Percentiles rank a stretch among this genome's conserved stretches.
Conservation (phyloP, 2,888 invertebrate species). For the Dermolepida albohirtum region DNA sequence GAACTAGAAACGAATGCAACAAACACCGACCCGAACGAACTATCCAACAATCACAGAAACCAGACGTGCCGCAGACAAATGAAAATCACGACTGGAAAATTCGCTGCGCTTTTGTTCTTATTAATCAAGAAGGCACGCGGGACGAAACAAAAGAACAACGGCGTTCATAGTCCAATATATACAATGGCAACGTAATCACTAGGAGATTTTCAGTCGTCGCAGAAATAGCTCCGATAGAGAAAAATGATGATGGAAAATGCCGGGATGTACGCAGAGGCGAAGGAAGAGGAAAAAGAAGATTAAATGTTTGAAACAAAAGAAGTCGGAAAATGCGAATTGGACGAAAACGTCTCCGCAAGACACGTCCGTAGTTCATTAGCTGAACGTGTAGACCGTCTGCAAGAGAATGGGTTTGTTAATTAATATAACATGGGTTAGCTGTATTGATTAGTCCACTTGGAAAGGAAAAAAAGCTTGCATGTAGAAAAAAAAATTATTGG, state of each 20-base stretch:
- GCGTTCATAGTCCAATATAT: constrained; percentile 13
- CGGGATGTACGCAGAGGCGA: neutral
- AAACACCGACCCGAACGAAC: constrained; percentile 31
- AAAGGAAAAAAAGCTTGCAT: neutral
- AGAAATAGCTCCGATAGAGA: constrained; percentile 4
- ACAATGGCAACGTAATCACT: constrained; percentile 20
- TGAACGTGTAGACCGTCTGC: constrained; percentile 5
- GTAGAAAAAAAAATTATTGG: neutral
- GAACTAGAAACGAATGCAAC: too few relatives aligned
- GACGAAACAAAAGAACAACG: constrained; percentile 44
- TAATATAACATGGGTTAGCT: constrained; percentile 23
- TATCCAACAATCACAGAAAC: constrained; percentile 45
- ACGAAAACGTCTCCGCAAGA: constrained; percentile 12
- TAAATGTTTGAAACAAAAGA: constrained; percentile 29
- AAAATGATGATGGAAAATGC: constrained; percentile 21
- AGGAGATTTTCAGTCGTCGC: constrained; percentile 3
- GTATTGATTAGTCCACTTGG: neutral
- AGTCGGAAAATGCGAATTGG: constrained; percentile 18
- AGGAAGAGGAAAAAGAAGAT: constrained; percentile 19
- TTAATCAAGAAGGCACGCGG: constrained; percentile 47
- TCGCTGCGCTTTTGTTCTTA: constrained; percentile 46
- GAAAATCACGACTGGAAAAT: constrained; percentile 44
- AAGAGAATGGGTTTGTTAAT: constrained; percentile 2
- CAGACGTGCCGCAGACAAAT: constrained; percentile 47
- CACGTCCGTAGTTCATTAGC: constrained; percentile 29